Percentiles rank a stretch among this genome's conserved stretches.
These are phyloP conservation scores for Spisula subtruncata DNA, from an alignment of 2,888 invertebrate species.

Conservation along the genomic window DNA sequence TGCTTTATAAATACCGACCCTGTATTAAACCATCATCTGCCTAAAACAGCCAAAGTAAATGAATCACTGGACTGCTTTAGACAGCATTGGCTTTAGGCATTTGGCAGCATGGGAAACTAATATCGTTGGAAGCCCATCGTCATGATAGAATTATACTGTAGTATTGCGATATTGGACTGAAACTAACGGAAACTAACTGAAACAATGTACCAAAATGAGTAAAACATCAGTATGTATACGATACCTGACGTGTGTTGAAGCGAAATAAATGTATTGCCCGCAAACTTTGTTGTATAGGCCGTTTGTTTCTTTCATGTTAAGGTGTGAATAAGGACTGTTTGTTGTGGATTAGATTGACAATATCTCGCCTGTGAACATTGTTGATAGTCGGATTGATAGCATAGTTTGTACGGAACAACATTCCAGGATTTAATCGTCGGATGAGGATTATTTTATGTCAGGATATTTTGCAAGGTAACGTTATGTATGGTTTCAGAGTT, in stretches of 20 bases:
- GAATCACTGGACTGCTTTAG: too few relatives aligned
- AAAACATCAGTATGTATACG: neutral
- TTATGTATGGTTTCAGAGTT: too few relatives aligned
- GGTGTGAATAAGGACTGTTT: neutral
- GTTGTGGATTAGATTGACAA: constrained; percentile 15
- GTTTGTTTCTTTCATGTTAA: constrained; percentile 15
- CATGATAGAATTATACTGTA: too few relatives aligned
- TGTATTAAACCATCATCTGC: too few relatives aligned
- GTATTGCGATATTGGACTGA: too few relatives aligned
- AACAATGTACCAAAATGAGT: neutral
- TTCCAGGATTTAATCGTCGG: neutral
- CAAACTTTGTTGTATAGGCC: neutral
- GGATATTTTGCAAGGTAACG: neutral
- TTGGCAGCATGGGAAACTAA: too few relatives aligned
- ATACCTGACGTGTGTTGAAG: neutral
- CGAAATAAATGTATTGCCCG: constrained; percentile 13
- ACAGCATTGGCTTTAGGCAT: too few relatives aligned
- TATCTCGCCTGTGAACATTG: neutral
- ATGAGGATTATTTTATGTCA: neutral
- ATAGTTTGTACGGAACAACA: neutral
- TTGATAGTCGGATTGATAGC: neutral
- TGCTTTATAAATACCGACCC: too few relatives aligned
- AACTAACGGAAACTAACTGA: neutral
- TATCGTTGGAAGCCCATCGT: too few relatives aligned
- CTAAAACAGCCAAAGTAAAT: too few relatives aligned